Conservation (phyloP, 2,888 invertebrate species). For the Eumacrocentrus americanus region DNA sequence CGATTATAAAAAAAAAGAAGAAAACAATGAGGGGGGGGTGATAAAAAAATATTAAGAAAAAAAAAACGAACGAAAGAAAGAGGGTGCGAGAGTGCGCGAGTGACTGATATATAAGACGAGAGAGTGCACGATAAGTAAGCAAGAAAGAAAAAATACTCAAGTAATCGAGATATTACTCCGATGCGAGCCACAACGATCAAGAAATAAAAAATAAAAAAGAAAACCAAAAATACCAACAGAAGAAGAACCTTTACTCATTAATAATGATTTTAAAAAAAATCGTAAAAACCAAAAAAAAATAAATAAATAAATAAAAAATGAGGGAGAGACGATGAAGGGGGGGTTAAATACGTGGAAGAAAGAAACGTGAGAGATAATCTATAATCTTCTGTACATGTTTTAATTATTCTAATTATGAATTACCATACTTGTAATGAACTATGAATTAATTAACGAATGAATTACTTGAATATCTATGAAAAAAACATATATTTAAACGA, state of each 20-base stretch:
- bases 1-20: background rate
- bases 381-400: slow-evolving; percentile 61
- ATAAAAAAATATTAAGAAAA: slow-evolving; percentile 19
- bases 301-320: slow-evolving; percentile 24
- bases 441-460: slow-evolving; percentile 58
- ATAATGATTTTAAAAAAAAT: slow-evolving; percentile 21
- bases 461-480: slow-evolving; percentile 57
- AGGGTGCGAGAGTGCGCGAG: slow-evolving; percentile 33
- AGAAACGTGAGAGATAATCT: slow-evolving; percentile 44
- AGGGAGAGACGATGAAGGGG: slow-evolving; percentile 26
- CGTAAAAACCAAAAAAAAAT: slow-evolving; percentile 17
- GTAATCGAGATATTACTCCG: slow-evolving; percentile 39
- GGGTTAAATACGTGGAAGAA: slow-evolving; percentile 29
- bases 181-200: slow-evolving; percentile 50
- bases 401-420: slow-evolving; percentile 60
- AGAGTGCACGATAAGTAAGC: slow-evolving; percentile 29
- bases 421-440: slow-evolving; percentile 59
- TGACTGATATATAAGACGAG: slow-evolving; percentile 24
- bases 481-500: slow-evolving; percentile 52
- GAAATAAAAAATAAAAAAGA: slow-evolving; percentile 34
- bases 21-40: background rate
- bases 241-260: slow-evolving; percentile 8
- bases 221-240: slow-evolving; percentile 15
- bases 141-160: slow-evolving; percentile 26
- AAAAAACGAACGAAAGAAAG: slow-evolving; percentile 27